phyloP scores from a whole-genome alignment of 2,888 invertebrate genomes.

The Ferdinandea cuprea region DNA sequence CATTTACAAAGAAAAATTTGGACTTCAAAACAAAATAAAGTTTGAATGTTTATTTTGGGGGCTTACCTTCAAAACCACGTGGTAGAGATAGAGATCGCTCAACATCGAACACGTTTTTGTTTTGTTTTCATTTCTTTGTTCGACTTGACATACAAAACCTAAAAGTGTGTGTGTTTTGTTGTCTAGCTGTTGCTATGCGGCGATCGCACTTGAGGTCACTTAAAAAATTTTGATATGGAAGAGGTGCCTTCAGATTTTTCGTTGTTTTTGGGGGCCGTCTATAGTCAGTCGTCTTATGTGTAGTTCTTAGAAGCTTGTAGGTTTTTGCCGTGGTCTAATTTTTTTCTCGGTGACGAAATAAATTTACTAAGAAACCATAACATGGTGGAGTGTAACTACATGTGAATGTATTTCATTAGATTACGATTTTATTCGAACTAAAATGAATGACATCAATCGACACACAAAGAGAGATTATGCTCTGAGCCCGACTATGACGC shows the following conservation, averaged over 20 bases:
- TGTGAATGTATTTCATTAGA: too few species aligned
- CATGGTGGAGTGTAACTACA: too few species aligned
- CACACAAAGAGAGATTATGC: too few species aligned
- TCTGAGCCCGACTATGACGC: too few species aligned
- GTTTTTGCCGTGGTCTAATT: not conserved
- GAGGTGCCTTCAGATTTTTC: slow-evolving; percentile 22
- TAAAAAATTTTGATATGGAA: slow-evolving; percentile 45
- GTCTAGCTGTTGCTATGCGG: slow-evolving; percentile 56
- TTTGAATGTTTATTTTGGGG: slow-evolving; percentile 2
- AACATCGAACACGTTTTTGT: slow-evolving; percentile 33
- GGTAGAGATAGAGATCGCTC: slow-evolving; percentile 28
- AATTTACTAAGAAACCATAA: not conserved
- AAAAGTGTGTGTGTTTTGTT: not conserved
- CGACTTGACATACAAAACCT: slow-evolving; percentile 1
- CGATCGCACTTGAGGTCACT: slow-evolving; percentile 46
- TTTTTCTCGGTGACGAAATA: not conserved
- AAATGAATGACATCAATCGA: too few species aligned
- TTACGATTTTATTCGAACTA: too few species aligned
- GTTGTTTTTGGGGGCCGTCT: slow-evolving; percentile 6
- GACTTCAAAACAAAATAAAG: too few species aligned
- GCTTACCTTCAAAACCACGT: slow-evolving; percentile 45
- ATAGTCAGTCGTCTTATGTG: slow-evolving; percentile 12
- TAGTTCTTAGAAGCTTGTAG: not conserved
- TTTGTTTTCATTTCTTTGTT: too few species aligned
- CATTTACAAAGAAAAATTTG: too few species aligned